These are phyloP conservation scores for Aplysia californica DNA, from an alignment of 1,140 invertebrate genomes.

Conservation along the genomic window DNA sequence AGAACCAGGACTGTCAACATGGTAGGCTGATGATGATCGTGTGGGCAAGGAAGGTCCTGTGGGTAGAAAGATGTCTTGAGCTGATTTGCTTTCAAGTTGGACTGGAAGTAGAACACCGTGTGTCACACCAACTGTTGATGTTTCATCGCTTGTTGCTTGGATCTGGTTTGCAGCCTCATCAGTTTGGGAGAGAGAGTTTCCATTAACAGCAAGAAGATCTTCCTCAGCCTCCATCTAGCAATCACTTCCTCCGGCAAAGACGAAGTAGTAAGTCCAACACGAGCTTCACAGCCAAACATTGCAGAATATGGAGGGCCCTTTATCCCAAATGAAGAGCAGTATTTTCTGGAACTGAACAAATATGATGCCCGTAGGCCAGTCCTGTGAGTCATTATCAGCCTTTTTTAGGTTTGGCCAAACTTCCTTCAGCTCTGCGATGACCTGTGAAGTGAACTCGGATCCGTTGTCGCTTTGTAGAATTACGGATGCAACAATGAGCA, in stretches of 20 bases:
- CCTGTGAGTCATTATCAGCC: no score
- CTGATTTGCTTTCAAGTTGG: neutral
- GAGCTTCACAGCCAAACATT: slow-evolving; percentile 29
- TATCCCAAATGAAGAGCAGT: neutral
- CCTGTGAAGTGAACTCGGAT: no score
- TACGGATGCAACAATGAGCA: no score
- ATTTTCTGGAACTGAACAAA: slow-evolving; percentile 29
- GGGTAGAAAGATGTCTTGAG: no score
- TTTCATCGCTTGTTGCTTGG: slow-evolving; percentile 9
- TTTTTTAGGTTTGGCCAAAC: no score
- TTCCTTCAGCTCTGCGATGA: no score
- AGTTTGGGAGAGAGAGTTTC: neutral
- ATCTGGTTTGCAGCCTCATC: neutral
- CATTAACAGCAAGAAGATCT: neutral
- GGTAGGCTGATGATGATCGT: neutral
- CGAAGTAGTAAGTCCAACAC: no score
- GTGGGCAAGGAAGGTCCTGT: no score
- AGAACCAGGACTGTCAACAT: neutral
- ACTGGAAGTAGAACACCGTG: neutral
- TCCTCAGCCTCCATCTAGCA: slow-evolving; percentile 14
- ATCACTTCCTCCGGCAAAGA: no score
- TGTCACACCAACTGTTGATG: neutral
- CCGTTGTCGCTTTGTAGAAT: no score
- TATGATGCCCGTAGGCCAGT: slow-evolving; percentile 38
- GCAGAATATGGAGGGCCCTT: neutral